A percentile compares a stretch with the other conserved stretches of the same genome.
phyloP scores from a whole-genome alignment of 2,888 invertebrate genomes.

The Lampropteryx suffumata region DNA sequence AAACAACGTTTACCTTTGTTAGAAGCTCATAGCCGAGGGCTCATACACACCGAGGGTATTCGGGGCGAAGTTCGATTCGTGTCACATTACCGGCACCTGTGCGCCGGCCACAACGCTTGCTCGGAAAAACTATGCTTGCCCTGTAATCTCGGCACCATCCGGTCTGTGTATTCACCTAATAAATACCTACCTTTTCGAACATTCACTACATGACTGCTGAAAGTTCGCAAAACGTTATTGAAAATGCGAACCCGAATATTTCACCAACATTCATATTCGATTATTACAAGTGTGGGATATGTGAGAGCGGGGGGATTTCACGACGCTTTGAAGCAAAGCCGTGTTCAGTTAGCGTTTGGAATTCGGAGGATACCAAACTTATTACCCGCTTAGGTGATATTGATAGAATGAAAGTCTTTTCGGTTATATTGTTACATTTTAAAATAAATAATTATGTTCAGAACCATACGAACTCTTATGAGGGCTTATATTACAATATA shows the following conservation, averaged over 20 bases:
- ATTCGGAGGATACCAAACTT: slow-evolving; percentile 2
- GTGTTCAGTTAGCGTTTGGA: slow-evolving; percentile 12
- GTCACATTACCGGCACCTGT: slow-evolving; percentile 74
- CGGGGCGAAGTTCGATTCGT: slow-evolving; percentile 62
- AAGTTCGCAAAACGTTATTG: slow-evolving; percentile 67
- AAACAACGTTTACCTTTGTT: slow-evolving; percentile 29
- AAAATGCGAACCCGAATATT: slow-evolving; percentile 60
- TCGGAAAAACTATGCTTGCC: slow-evolving; percentile 55
- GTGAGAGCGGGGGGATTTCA: slow-evolving; percentile 27
- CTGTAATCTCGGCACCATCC: slow-evolving; percentile 66
- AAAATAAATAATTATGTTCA: background rate
- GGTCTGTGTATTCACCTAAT: slow-evolving; percentile 73
- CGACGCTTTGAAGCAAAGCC: slow-evolving; percentile 20
- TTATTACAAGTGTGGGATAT: slow-evolving; percentile 35
- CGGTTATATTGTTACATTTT: background rate
- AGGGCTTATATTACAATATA: slow-evolving; percentile 10
- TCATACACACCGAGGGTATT: slow-evolving; percentile 43
- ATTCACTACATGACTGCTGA: slow-evolving; percentile 57
- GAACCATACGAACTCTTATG: background rate
- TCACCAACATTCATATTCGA: slow-evolving; percentile 46
- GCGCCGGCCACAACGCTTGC: slow-evolving; percentile 60
- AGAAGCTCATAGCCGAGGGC: slow-evolving; percentile 37
- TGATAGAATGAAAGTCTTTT: background rate
- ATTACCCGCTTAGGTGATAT: background rate
- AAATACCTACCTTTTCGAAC: slow-evolving; percentile 69